phyloP scores from a whole-genome alignment of 2,113 vertebrate genomes.

The Melospiza georgiana region DNA sequence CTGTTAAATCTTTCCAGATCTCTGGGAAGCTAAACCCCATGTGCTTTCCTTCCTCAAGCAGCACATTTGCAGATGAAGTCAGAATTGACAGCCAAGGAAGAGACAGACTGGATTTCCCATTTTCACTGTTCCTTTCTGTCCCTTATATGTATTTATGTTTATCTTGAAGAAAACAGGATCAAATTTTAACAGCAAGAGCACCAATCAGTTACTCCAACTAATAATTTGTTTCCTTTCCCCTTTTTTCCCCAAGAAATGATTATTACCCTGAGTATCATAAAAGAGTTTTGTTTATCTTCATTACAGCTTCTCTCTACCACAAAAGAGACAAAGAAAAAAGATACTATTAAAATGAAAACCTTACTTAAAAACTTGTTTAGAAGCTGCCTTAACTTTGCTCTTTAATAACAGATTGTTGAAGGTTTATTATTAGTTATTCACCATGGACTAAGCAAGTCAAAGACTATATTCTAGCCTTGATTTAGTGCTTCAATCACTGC shows the following conservation, averaged over 20 bases:
- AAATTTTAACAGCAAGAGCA: background rate
- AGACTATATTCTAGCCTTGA: background rate
- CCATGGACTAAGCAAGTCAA: background rate
- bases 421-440: background rate
- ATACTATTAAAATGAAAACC: background rate
- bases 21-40: background rate
- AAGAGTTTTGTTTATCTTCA: background rate
- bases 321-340: background rate
- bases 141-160: background rate
- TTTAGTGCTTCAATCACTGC: background rate
- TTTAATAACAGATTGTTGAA: background rate
- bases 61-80: background rate
- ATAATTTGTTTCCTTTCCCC: background rate
- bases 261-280: background rate
- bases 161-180: background rate
- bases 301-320: background rate
- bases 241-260: background rate
- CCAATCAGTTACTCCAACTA: background rate
- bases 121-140: background rate
- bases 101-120: background rate
- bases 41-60: background rate
- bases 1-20: background rate
- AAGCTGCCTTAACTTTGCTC: background rate
- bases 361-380: background rate
- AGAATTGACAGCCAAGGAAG: rapidly evolving